These are phyloP conservation scores for Lytechinus variegatus DNA, from an alignment of 35 echinoderm and acorn worm genomes.

Conservation along the genomic window DNA sequence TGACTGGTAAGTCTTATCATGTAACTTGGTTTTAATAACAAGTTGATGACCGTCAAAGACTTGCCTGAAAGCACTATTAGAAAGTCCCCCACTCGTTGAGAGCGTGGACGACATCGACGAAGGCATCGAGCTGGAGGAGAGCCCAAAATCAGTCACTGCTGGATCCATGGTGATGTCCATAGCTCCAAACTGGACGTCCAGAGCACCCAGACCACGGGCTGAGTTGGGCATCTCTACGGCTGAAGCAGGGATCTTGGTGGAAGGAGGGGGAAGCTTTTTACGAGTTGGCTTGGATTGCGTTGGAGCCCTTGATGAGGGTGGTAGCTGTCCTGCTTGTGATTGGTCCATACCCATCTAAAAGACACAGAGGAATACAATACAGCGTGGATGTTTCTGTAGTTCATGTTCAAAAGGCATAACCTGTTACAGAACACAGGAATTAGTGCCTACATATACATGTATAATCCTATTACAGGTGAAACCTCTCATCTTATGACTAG, in stretches of 20 bases:
- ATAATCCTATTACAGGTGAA: too few species aligned
- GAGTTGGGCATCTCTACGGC: conserved; percentile 98
- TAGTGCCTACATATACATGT: too few species aligned
- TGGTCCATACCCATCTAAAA: conserved; percentile 48
- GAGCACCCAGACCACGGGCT: conserved; percentile 76
- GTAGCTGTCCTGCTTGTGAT: conserved; percentile 51
- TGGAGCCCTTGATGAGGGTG: conserved; percentile 48
- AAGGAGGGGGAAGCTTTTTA: conserved; percentile 67
- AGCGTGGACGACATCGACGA: conserved; percentile 53
- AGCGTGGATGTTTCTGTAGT: background rate
- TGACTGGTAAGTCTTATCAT: too few species aligned
- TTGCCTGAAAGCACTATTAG: conserved; percentile 74
- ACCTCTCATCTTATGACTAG: too few species aligned
- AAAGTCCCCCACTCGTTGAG: conserved; percentile 53
- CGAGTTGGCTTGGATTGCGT: conserved; percentile 60
- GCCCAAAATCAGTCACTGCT: conserved; percentile 78
- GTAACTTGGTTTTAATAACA: too few species aligned
- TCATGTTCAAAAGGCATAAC: too few species aligned
- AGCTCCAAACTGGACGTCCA: conserved; percentile 99
- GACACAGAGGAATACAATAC: background rate
- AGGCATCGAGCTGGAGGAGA: conserved; percentile 51
- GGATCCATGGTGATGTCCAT: conserved; percentile 90
- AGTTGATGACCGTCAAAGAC: background rate
- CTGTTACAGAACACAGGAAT: too few species aligned
- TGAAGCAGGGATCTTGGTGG: conserved; percentile 85